These are phyloP conservation scores for Drosophila pruinosa DNA, from an alignment of 1,140 invertebrate species.

Conservation along the genomic window DNA sequence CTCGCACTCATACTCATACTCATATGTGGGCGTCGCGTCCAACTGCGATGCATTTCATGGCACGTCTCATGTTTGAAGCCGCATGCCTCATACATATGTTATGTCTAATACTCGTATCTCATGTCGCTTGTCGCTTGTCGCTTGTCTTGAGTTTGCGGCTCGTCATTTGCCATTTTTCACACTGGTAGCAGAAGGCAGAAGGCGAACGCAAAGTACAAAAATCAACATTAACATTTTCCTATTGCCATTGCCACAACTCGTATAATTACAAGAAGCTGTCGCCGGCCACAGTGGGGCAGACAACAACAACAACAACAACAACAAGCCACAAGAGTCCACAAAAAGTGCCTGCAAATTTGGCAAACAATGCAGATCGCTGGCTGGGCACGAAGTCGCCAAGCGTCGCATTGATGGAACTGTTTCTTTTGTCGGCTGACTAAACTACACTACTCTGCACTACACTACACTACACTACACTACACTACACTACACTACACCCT, in stretches of 20 bases:
- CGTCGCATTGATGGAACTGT: conserved; percentile 43
- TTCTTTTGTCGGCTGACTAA: conserved; percentile 32
- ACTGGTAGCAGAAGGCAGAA: conserved; percentile 21
- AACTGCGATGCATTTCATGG: conserved; percentile 15
- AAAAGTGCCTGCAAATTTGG: conserved; percentile 68
- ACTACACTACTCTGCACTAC: no score
- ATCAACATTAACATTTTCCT: conserved; percentile 42
- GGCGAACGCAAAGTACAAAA: conserved; percentile 37
- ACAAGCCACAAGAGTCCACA: neutral
- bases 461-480: no score
- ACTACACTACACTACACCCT: no score
- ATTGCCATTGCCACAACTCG: conserved; percentile 37
- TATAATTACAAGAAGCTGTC: conserved; percentile 40
- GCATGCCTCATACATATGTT: neutral
- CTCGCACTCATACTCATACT: neutral
- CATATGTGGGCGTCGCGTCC: conserved; percentile 26
- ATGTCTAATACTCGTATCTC: neutral
- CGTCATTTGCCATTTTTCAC: conserved; percentile 41
- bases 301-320: neutral
- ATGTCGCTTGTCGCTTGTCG: neutral
- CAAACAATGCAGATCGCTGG: conserved; percentile 72
- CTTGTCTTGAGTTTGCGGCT: conserved; percentile 10
- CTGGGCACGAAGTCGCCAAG: conserved; percentile 61
- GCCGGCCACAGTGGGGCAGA: neutral
- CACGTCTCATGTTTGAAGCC: conserved; percentile 10